Evolutionary conservation across 1,140 invertebrate species (phyloP), one percentile per base, ranked within the genome.

Genomic region (Akabosia matsudoensis): DNA sequence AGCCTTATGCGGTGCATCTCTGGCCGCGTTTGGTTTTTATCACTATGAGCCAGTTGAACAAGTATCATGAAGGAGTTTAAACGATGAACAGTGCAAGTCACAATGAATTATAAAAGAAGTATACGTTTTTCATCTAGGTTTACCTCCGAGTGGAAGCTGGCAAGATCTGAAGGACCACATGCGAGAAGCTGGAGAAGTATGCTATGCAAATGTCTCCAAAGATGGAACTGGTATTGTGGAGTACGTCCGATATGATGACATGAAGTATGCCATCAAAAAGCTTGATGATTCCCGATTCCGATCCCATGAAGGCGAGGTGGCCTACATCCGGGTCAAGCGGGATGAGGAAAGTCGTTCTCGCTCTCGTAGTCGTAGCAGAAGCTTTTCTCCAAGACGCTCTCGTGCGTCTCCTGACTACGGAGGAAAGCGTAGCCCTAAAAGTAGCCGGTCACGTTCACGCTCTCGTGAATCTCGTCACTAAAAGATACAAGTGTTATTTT

Each of bases 131-230:
- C 18, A 45, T 71, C 1, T 78, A 91, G 92, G 92, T 78, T 18
- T 90, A 52, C 89, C 90, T 26, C 85, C 87, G 33, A 88, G 87
- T 81, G 89, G 89, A 14, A 90, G 88, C 78, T 90, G 89, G 89
- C 89, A 90, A 82, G 89, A 90, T 84, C 84, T 90, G 73, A 90
- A 90, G 82, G 90, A 90, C 83, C 88, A 89, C 82, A 90, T 91
- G 89, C 83, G 89, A 70, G 89, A 91, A 81, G 88, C 88, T 70
- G 89, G 89, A 10, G 89, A 90, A 84, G 89, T 90, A 16, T 88
- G 88, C 77, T 90, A 88, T 84, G 88, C 89, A 52, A 89, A 90
- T 84, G 88, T 90, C 33, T 89, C 86, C 83, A 89, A 89, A 79
- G 89, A 90, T 84, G 89, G 89, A 4, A 89, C 88, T 54, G 89